phyloP scores from a whole-genome alignment of 2,113 vertebrate genomes.

The Hydrochoerus hydrochaeris region DNA sequence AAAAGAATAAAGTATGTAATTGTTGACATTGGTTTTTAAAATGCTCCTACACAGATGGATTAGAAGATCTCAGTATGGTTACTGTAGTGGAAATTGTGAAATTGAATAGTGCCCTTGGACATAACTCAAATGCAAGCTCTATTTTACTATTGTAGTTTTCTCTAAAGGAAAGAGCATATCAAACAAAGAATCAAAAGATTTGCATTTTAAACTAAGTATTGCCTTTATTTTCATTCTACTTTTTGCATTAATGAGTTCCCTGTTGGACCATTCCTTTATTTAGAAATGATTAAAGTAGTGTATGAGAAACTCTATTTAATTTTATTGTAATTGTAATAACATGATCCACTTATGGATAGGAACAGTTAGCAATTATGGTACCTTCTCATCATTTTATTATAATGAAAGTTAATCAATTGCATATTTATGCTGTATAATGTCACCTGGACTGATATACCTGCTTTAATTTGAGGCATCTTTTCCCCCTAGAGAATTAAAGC shows the following conservation, averaged over 20 bases:
- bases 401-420: neutral
- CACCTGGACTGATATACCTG: neutral
- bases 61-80: slow-evolving; percentile 61
- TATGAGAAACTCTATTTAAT: neutral
- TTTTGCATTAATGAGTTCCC: slow-evolving; percentile 39
- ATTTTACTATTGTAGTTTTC: slow-evolving; percentile 19
- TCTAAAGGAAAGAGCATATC: slow-evolving; percentile 3
- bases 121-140: slow-evolving; percentile 54
- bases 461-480: neutral
- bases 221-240: slow-evolving; percentile 11
- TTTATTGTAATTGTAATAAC: slow-evolving; percentile 1
- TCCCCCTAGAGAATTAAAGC: neutral
- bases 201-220: slow-evolving; percentile 16
- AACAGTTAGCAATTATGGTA: neutral
- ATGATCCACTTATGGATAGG: neutral
- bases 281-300: slow-evolving; percentile 8
- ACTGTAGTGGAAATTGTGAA: slow-evolving; percentile 47
- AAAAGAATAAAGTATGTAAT: slow-evolving; percentile 18
- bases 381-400: slow-evolving; percentile 12
- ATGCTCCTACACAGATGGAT: slow-evolving; percentile 2
- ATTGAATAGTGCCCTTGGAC: slow-evolving; percentile 40
- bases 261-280: neutral
- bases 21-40: slow-evolving; percentile 45
- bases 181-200: neutral
- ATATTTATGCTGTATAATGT: neutral